Conservation (phyloP, 2,797 vertebrate genomes). For the Manis javanica region DNA sequence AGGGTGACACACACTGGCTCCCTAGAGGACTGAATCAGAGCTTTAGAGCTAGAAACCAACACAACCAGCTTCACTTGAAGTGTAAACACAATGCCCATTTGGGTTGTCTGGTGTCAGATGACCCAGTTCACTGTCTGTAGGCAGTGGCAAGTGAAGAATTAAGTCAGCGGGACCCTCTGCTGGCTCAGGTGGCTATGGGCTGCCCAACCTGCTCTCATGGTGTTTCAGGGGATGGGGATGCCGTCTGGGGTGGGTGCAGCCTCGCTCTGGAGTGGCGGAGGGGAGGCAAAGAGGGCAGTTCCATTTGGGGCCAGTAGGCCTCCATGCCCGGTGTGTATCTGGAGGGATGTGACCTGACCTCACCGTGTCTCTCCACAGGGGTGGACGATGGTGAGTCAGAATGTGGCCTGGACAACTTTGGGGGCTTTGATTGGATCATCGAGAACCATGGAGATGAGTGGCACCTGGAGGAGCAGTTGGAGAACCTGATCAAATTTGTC, state of each 20-base stretch:
- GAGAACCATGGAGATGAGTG: conserved; percentile 87
- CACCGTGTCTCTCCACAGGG: conserved; percentile 82
- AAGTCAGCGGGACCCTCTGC: background rate
- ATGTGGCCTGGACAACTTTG: conserved; percentile 93
- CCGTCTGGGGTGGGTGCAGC: background rate
- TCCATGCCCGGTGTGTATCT: too few relatives aligned
- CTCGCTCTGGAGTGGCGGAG: background rate
- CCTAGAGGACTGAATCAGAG: rapidly evolving
- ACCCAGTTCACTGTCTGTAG: rapidly evolving
- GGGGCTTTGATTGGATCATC: conserved; percentile 92
- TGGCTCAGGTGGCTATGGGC: background rate
- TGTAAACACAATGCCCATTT: background rate
- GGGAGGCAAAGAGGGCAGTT: background rate
- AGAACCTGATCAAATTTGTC: conserved; percentile 79
- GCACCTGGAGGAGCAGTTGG: conserved; percentile 89
- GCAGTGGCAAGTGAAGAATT: background rate
- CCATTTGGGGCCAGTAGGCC: background rate
- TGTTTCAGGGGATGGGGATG: background rate
- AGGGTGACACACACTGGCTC: background rate
- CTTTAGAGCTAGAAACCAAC: background rate
- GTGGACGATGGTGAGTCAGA: conserved; percentile 94
- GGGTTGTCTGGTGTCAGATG: background rate
- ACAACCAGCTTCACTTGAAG: rapidly evolving
- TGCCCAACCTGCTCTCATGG: rapidly evolving
- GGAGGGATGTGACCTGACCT: background rate